Conservation (phyloP, 2,797 vertebrate genomes). For the Macropodus opercularis region DNA sequence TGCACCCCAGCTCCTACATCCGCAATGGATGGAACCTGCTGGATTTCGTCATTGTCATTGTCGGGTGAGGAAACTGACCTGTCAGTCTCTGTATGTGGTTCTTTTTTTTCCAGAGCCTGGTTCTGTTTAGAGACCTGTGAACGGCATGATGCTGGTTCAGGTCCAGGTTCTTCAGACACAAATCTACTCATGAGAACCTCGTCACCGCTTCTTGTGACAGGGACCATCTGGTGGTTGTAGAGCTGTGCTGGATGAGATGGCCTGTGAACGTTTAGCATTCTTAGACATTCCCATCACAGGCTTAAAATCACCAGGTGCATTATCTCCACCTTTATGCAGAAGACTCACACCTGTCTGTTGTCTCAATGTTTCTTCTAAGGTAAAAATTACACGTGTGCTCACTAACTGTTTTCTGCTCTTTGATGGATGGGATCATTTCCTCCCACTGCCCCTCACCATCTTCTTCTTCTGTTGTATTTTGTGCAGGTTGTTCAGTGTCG, state of each 20-base stretch:
- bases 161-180: too few species aligned
- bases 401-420: background rate
- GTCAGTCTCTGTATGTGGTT: background rate
- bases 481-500: constrained; percentile 89
- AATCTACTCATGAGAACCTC: too few species aligned
- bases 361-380: background rate
- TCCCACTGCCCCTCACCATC: background rate
- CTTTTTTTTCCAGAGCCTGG: too few species aligned
- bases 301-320: too few species aligned
- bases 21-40: constrained; percentile 95
- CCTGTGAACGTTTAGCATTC: too few species aligned
- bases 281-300: too few species aligned
- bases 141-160: constrained; percentile 25
- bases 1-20: constrained; percentile 95
- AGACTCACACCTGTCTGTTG: background rate
- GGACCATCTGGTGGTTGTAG: too few species aligned
- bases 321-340: background rate
- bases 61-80: constrained; percentile 83
- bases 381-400: background rate
- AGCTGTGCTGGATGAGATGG: too few species aligned
- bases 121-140: too few species aligned
- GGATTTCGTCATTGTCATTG: constrained; percentile 93
- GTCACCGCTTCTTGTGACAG: too few species aligned
- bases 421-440: background rate
- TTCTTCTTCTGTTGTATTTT: background rate